Evolutionary conservation across 2,888 invertebrate species (phyloP), one percentile per base, ranked within the genome.

Genomic region (Plusia festucae): DNA sequence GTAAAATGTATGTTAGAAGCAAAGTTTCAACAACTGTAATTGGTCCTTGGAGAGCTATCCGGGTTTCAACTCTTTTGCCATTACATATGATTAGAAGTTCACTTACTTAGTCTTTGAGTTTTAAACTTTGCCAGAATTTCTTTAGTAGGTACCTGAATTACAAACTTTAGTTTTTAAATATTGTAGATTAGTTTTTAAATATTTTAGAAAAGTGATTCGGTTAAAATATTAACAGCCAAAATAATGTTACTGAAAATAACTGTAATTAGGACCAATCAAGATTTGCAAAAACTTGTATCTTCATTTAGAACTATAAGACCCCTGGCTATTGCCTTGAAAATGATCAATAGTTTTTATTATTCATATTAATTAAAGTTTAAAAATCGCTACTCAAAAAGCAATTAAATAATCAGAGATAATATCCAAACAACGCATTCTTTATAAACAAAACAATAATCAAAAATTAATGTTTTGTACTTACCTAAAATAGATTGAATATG

Each of bases 81-180:
- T 49, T 49, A 49, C 46, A 49, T 49, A 49, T 49, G 11, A 49
- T 49, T 49, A 49, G 46, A 49, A 49, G 46, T 49, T 49, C 2
- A 46, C 46, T 46, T 18, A 18, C 18, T 49, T 49, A 20, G 46
- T 49, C 20, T 20, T 49, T 49, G 18, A 49, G 46, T 20, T 20
- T 49, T 20, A 49, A 49, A 49, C 46, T 49, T 49, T 49, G 18
- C 18, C 46, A 49, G 46, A 49, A 20, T 9, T 49, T 49, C 8
- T 49, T 2, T 20, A 9, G 18, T 46, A 46, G 18, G 1, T 20
- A 49, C 46, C 46, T 46, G 46, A 2, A 16, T 20, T 40, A 6
- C 0, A 4, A 40, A 40, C 3, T 13, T 7, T n/a, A 15, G 40
- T 40, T n/a, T 40, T 40, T 9, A 30, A 30, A 9, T 30, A 9